These are phyloP conservation scores for Elephas maximus DNA, from an alignment of 2,113 vertebrate species.

Conservation along the genomic window DNA sequence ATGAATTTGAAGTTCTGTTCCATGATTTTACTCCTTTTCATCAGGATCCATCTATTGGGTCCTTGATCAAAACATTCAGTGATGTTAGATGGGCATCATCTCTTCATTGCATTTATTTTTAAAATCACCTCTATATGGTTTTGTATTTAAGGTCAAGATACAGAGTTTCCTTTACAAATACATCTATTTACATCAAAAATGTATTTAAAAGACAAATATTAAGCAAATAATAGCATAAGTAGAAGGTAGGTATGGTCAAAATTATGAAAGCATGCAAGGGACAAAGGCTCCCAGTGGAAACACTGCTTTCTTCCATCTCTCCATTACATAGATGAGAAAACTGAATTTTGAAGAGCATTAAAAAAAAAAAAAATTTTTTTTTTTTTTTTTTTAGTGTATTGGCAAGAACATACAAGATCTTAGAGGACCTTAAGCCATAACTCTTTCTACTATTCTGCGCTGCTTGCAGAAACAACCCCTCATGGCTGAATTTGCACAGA, in stretches of 20 bases:
- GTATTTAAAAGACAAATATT: conserved; percentile 31
- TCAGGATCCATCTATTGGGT: not conserved
- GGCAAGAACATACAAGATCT: not conserved
- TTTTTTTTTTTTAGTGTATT: too few relatives aligned
- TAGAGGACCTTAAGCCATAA: not conserved
- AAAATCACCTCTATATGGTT: not conserved
- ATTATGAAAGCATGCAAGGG: not conserved
- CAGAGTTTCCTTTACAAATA: not conserved
- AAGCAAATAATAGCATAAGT: not conserved
- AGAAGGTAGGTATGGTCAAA: not conserved
- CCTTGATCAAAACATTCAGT: not conserved
- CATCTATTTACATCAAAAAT: conserved; percentile 10
- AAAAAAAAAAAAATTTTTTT: too few relatives aligned
- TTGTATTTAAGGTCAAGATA: not conserved
- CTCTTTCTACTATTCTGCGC: not conserved
- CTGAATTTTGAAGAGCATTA: not conserved
- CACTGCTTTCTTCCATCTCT: not conserved
- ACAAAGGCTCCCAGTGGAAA: not conserved
- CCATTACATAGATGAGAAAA: not conserved
- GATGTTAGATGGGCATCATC: not conserved
- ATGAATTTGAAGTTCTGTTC: not conserved
- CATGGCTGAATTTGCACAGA: not conserved
- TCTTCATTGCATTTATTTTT: conserved; percentile 7
- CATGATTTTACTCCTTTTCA: not conserved
- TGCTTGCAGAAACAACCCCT: not conserved